Evolutionary conservation across 2,113 vertebrate genomes (phyloP).

Genomic region (Melanocharis versteri): DNA sequence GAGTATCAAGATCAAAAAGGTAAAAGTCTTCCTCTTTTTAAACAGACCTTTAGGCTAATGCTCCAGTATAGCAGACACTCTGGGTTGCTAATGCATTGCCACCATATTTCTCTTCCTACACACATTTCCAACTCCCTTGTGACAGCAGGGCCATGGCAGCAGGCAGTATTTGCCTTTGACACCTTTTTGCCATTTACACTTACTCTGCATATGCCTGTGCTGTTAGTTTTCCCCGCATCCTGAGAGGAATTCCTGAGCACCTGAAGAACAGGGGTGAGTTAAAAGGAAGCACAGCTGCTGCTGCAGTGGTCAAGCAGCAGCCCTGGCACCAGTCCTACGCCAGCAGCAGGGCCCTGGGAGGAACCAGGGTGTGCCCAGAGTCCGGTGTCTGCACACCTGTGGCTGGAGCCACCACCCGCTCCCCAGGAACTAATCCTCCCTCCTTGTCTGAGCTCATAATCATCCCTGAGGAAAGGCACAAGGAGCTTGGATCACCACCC

Average conservation of each 20-base stretch:
- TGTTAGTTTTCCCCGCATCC: not conserved
- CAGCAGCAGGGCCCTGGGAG: not conserved
- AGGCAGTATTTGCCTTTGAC: not conserved
- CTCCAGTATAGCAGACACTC: rapidly evolving
- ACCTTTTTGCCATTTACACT: not conserved
- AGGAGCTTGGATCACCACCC: not conserved
- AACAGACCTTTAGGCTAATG: not conserved
- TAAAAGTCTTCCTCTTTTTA: not conserved
- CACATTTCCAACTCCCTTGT: not conserved
- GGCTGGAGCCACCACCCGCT: not conserved
- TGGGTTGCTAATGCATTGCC: not conserved
- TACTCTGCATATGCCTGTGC: not conserved
- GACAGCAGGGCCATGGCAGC: not conserved
- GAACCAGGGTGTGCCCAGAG: not conserved
- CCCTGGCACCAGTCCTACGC: not conserved
- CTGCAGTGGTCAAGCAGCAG: too few relatives aligned
- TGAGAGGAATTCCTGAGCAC: not conserved
- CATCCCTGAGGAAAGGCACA: not conserved
- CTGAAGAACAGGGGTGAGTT: not conserved
- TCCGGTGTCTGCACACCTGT: rapidly evolving
- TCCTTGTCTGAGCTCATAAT: rapidly evolving
- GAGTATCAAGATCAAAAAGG: not conserved
- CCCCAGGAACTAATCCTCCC: not conserved
- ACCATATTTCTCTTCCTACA: not conserved
- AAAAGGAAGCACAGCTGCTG: not conserved